Percentiles rank a stretch among this genome's conserved stretches.
Conservation (phyloP, 2,113 vertebrate genomes). For the Bos taurus region DNA sequence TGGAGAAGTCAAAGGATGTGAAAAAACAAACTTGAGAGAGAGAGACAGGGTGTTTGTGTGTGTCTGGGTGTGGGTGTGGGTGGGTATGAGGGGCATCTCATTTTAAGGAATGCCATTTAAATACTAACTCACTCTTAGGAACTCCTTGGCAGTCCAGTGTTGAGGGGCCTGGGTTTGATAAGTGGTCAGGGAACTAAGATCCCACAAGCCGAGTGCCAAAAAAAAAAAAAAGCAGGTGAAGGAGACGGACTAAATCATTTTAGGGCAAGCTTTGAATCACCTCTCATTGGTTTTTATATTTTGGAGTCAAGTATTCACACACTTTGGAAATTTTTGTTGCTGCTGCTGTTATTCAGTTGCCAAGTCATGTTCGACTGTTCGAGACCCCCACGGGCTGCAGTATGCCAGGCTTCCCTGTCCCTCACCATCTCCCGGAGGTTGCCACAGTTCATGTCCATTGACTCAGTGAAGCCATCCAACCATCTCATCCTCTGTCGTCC, state of each 20-base stretch:
- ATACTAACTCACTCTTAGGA: background rate
- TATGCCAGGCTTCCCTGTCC: background rate
- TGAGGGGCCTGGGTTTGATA: background rate
- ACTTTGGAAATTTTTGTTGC: background rate
- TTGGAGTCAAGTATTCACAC: background rate
- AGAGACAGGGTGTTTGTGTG: background rate
- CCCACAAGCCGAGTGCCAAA: background rate
- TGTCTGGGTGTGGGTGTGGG: background rate
- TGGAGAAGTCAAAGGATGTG: background rate
- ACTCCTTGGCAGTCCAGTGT: background rate
- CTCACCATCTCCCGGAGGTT: background rate
- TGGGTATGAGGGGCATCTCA: background rate
- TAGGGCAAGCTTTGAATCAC: background rate
- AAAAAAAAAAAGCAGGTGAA: background rate
- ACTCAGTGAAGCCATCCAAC: background rate
- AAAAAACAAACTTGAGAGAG: background rate
- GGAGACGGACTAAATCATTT: background rate
- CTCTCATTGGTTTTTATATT: background rate
- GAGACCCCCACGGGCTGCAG: background rate
- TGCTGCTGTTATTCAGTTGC: background rate
- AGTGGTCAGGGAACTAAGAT: background rate
- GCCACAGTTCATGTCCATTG: background rate
- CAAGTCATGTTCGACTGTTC: background rate
- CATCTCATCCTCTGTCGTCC: background rate
- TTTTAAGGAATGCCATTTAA: background rate